Evolutionary conservation across 2,113 vertebrate genomes (phyloP).

Genomic region (Urocynchramus pylzowi): DNA sequence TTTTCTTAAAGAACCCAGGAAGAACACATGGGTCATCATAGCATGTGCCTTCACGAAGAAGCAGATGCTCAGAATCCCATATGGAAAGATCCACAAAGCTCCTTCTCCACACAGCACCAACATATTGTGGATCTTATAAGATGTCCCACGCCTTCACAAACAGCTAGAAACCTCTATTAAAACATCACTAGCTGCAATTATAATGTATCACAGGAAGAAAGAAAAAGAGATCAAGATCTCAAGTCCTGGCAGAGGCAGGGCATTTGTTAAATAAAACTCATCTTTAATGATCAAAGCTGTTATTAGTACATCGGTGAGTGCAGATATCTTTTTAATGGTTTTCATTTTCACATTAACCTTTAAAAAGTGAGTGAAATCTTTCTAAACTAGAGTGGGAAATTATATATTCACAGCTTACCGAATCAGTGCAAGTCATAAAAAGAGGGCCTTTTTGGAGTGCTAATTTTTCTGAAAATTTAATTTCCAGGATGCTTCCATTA

Average conservation of each 20-base stretch:
- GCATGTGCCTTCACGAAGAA: background rate
- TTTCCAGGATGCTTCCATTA: background rate
- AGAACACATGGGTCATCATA: background rate
- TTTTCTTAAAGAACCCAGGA: background rate
- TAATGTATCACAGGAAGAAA: background rate
- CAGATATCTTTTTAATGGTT: constrained; percentile 4
- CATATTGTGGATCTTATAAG: background rate
- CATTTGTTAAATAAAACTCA: constrained; percentile 48
- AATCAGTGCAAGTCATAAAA: background rate
- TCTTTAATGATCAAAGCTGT: constrained; percentile 34
- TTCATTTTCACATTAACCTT: constrained; percentile 36
- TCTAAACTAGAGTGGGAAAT: background rate
- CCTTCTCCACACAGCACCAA: background rate
- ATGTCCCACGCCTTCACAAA: background rate
- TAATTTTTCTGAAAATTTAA: background rate
- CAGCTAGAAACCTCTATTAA: background rate
- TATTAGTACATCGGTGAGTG: constrained; percentile 21
- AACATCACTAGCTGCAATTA: background rate
- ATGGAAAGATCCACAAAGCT: background rate
- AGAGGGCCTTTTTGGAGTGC: background rate
- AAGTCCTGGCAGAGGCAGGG: background rate
- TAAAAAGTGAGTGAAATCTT: background rate
- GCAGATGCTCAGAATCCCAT: background rate
- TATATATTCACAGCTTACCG: background rate
- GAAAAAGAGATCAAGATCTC: background rate